A percentile compares a stretch with the other conserved stretches of the same genome.
These are phyloP conservation scores for Palythoa grandis DNA, from an alignment of 92 coral and sea anemone genomes.

Conservation along the genomic window DNA sequence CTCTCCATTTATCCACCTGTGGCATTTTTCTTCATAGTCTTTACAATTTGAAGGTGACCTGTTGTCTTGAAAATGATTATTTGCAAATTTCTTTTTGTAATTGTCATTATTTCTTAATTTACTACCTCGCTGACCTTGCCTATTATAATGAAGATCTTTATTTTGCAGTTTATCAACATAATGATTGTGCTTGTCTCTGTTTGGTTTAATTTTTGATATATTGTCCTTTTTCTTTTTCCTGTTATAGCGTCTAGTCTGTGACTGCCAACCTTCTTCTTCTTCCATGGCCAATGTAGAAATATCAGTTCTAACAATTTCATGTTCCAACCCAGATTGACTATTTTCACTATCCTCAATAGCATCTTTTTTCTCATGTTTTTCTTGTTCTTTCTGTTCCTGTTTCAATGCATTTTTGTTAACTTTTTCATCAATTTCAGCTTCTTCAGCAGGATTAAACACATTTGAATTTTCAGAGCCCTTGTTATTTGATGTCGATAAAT, in stretches of 20 bases:
- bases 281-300: slow-evolving; percentile 68
- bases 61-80: slow-evolving; percentile 30
- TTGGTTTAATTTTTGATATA: slow-evolving; percentile 25
- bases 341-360: slow-evolving; percentile 30
- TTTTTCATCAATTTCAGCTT: slow-evolving; percentile 1
- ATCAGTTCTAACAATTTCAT: slow-evolving; percentile 64
- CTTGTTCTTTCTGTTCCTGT: neutral
- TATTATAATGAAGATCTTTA: slow-evolving; percentile 33
- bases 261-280: slow-evolving; percentile 87
- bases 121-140: slow-evolving; percentile 32
- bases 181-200: slow-evolving; percentile 39
- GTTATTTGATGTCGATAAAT: neutral
- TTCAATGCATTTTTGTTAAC: neutral
- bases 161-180: slow-evolving; percentile 53
- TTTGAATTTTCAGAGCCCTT: neutral
- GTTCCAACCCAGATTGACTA: slow-evolving; percentile 45
- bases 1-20: slow-evolving; percentile 32
- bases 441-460: neutral
- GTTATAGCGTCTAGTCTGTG: slow-evolving; percentile 70
- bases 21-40: slow-evolving; percentile 47
- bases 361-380: slow-evolving; percentile 35
- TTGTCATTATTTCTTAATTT: slow-evolving; percentile 39
- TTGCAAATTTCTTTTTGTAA: slow-evolving; percentile 41
- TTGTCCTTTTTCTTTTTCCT: slow-evolving; percentile 76
- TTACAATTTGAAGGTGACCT: slow-evolving; percentile 3